Evolutionary conservation across 1,140 invertebrate genomes (phyloP).

Genomic region (Leptopilina clavipes): DNA sequence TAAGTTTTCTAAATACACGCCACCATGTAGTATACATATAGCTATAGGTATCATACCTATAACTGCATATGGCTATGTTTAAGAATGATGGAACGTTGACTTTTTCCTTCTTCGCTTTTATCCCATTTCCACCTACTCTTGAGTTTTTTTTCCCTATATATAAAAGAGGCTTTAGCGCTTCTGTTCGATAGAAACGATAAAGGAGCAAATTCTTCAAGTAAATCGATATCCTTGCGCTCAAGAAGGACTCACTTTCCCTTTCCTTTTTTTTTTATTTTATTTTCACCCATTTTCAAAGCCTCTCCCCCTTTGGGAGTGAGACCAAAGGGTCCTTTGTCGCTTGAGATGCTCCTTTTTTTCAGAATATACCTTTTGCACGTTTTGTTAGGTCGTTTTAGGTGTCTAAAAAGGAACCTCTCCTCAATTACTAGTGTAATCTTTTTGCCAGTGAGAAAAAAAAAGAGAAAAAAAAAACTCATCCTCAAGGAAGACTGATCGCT

Average conservation of each 20-base stretch:
- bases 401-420: conserved; percentile 2
- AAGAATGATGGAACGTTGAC: neutral
- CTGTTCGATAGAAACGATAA: conserved; percentile 54
- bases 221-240: conserved; percentile 58
- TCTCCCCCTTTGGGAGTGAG: conserved; percentile 5
- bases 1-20: neutral
- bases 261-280: conserved; percentile 54
- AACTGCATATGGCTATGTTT: neutral
- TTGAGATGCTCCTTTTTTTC: conserved; percentile 27
- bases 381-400: conserved; percentile 33
- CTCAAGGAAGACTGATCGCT: conserved; percentile 1
- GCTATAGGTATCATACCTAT: conserved; percentile 12
- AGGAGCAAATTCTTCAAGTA: conserved; percentile 51
- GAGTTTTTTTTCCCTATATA: conserved; percentile 43
- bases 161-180: conserved; percentile 45
- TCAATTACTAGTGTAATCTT: conserved; percentile 30
- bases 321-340: conserved; percentile 19
- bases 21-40: too few species aligned
- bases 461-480: conserved; percentile 7
- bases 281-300: conserved; percentile 54
- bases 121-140: conserved; percentile 42
- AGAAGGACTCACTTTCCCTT: conserved; percentile 46
- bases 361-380: conserved; percentile 21
- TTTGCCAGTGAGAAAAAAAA: conserved; percentile 4
- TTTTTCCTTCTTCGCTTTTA: conserved; percentile 25